Evolutionary conservation across 1,140 invertebrate genomes (phyloP).

Genomic region (Heterodera carotae): DNA sequence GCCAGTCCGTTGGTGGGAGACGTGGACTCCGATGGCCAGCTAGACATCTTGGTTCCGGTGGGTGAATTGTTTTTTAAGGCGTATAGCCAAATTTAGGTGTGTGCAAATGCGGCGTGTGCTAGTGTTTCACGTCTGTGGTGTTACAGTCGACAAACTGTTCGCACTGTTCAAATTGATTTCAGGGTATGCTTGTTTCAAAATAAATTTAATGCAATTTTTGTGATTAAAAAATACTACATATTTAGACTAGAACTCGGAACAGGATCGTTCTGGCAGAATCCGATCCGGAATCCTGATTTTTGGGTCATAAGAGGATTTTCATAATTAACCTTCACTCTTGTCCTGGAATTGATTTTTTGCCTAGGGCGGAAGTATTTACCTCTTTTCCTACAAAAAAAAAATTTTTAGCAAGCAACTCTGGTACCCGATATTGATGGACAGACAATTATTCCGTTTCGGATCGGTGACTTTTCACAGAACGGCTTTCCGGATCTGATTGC

Average conservation of each 20-base stretch:
- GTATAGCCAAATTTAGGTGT: slow-evolving; percentile 37
- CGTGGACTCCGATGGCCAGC: slow-evolving; percentile 53
- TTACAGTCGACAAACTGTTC: neutral
- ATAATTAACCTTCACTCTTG: no score
- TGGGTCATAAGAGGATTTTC: no score
- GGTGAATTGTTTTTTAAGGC: slow-evolving; percentile 37
- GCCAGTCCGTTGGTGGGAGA: slow-evolving; percentile 55
- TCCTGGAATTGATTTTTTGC: no score
- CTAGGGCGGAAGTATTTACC: neutral
- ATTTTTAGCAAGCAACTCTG: slow-evolving; percentile 11
- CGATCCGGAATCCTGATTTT: no score
- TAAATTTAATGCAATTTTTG: no score
- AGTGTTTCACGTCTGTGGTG: slow-evolving; percentile 22
- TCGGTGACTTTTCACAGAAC: slow-evolving; percentile 61
- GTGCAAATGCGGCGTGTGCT: slow-evolving; percentile 38
- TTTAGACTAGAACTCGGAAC: no score
- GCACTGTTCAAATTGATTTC: neutral
- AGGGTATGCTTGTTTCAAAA: neutral
- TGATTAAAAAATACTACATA: no score
- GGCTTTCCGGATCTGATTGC: slow-evolving; percentile 60
- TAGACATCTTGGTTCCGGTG: slow-evolving; percentile 57
- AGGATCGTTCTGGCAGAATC: no score
- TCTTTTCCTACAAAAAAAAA: neutral
- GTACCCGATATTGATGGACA: slow-evolving; percentile 28
- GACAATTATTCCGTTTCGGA: slow-evolving; percentile 54